Percentiles rank a stretch among this genome's conserved stretches.
These are phyloP conservation scores for Diplosoma virens DNA, from an alignment of 23 tunicate species.

Conservation along the genomic window DNA sequence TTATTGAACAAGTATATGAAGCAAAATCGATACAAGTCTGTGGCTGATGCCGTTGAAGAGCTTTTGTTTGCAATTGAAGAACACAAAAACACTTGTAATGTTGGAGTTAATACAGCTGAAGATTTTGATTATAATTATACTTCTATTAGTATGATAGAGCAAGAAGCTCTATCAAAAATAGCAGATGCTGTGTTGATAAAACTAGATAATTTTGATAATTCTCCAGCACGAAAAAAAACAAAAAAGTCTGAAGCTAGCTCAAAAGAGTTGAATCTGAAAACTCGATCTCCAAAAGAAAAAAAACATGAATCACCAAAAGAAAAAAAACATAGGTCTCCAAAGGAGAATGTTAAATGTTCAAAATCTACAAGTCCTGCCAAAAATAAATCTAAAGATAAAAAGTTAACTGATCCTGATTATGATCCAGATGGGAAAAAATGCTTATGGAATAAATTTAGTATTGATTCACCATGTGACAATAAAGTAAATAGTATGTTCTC, in stretches of 20 bases:
- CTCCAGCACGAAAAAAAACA: not conserved
- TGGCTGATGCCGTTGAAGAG: constrained; percentile 89
- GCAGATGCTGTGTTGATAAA: constrained; percentile 52
- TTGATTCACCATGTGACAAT: not conserved
- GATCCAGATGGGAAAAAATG: constrained; percentile 1
- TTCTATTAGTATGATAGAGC: constrained; percentile 31
- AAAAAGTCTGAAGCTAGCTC: not conserved
- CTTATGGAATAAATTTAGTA: not conserved
- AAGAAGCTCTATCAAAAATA: constrained; percentile 58
- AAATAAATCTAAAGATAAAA: not conserved
- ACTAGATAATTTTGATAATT: not conserved
- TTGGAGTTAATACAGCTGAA: constrained; percentile 16
- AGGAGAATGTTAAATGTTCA: not conserved
- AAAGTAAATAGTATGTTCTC: not conserved
- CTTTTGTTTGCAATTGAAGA: constrained; percentile 34
- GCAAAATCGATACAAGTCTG: constrained; percentile 74
- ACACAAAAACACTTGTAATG: not conserved
- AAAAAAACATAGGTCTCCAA: not conserved
- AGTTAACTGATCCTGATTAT: constrained; percentile 23
- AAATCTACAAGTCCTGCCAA: not conserved
- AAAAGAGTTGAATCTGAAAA: not conserved
- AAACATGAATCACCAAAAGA: not conserved
- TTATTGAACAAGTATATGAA: constrained; percentile 61
- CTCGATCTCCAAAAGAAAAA: not conserved
- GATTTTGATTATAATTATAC: constrained; percentile 24